phyloP scores from a whole-genome alignment of 1,140 invertebrate species.

The Atopsyche davidsoni region DNA sequence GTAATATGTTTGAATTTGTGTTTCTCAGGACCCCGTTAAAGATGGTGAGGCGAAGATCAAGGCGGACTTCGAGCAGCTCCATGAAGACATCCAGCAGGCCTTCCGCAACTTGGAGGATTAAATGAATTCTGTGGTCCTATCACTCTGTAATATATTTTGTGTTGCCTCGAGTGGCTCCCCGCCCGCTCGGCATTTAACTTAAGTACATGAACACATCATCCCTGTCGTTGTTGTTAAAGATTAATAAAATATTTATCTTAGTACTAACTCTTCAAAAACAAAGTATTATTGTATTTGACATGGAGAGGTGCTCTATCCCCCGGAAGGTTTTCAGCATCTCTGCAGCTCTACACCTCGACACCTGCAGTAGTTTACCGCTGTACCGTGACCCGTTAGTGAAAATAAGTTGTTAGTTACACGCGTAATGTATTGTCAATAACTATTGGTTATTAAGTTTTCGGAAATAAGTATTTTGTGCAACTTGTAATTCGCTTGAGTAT shows the following conservation, averaged over 20 bases:
- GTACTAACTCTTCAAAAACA: constrained; percentile 21
- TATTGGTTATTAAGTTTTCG: no score
- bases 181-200: constrained; percentile 1
- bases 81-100: constrained; percentile 92
- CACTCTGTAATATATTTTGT: constrained; percentile 26
- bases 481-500: constrained; percentile 11
- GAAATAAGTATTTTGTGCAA: constrained; percentile 11
- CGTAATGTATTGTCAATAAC: neutral
- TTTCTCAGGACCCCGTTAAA: constrained; percentile 86
- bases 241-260: constrained; percentile 28
- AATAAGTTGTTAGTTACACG: no score
- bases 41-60: constrained; percentile 97
- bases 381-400: no score
- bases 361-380: no score
- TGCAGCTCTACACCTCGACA: no score
- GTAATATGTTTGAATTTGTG: constrained; percentile 20
- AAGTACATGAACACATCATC: constrained; percentile 7
- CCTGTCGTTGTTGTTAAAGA: constrained; percentile 28
- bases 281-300: constrained; percentile 27
- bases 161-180: constrained; percentile 12
- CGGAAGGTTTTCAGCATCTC: no score
- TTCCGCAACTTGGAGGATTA: constrained; percentile 99
- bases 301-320: no score
- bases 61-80: constrained; percentile 90
- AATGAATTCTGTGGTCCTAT: constrained; percentile 6